Evolutionary conservation across 1,140 invertebrate species (phyloP), one percentile per base, ranked within the genome.

Genomic region (Panagrolaimus sp.): DNA sequence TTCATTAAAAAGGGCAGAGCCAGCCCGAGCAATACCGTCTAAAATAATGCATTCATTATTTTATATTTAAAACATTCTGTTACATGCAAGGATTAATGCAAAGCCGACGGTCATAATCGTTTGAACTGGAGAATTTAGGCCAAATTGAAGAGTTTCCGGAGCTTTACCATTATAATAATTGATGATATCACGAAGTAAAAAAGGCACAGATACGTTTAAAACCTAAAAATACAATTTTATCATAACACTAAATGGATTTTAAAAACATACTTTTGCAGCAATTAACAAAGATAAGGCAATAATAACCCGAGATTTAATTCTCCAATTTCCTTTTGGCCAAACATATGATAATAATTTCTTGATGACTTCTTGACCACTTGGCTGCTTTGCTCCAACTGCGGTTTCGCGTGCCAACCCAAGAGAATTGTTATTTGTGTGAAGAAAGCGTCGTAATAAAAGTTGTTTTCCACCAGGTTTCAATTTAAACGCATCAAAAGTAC

Each of bases 131-230:
- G 66, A 87, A 78, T 66, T 87, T 71, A 70, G 79, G 71, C 65
- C 85, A 81, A 64, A 77, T 80, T 1, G 86, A 74, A 58, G 85
- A 80, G n/a, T 86, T 84, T 77, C 71, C 1, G 81, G 77, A n/a
- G 73, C 74, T 46, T 78, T 79, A 24, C 70, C 67, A 46, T 84
- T 95, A 94, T 65, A 98, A 87, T 89, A 89, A 84, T 99, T 94
- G 62, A 98, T 87, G 1, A 90, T 89, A 84, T 93, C 90, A 85
- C 98, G 97, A 83, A 98, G 96, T 63, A 97, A 86, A 85, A 97
- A 97, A n/a, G 96, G 96, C 6, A 98, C 94, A 73, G 88, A 86
- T 3, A 97, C 92, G 83, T 94, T 98, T 71, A 96, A 81, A 32
- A 93, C 79, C 86, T 95, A 43, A 64, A 68, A 26, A 63, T 15